These are phyloP conservation scores for Matsumurasca onukii DNA, from an alignment of 1,140 invertebrate genomes.

Conservation along the genomic window DNA sequence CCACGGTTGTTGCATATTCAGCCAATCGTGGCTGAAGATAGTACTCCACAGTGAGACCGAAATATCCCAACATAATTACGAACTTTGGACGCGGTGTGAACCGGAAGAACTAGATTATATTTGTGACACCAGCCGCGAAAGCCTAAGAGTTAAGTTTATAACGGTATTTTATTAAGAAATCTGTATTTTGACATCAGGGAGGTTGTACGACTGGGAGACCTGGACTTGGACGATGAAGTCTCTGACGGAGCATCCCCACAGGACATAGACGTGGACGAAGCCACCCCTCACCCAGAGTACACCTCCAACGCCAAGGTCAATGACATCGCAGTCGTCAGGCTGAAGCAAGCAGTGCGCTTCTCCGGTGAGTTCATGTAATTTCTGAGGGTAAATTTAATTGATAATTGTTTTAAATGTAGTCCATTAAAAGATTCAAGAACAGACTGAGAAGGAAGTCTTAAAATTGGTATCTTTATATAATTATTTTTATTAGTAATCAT, in stretches of 20 bases:
- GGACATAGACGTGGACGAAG: conserved; percentile 45
- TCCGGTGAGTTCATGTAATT: conserved; percentile 45
- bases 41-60: too few relatives aligned
- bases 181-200: too few relatives aligned
- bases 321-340: conserved; percentile 53
- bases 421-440: conserved; percentile 66
- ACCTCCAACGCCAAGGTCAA: conserved; percentile 49
- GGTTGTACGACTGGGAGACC: conserved; percentile 46
- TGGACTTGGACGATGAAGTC: conserved; percentile 45
- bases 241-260: conserved; percentile 46
- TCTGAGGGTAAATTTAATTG: conserved; percentile 33
- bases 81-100: too few relatives aligned
- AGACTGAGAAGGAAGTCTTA: conserved; percentile 64
- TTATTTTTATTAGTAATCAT: too few relatives aligned
- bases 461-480: conserved; percentile 51
- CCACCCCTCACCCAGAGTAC: conserved; percentile 49
- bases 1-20: too few relatives aligned
- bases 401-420: conserved; percentile 40
- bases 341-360: conserved; percentile 48
- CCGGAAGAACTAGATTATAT: too few relatives aligned
- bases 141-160: too few relatives aligned
- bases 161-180: too few relatives aligned
- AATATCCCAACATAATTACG: too few relatives aligned
- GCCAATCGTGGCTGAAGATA: too few relatives aligned
- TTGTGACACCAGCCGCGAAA: too few relatives aligned